Evolutionary conservation across 1,140 invertebrate genomes (phyloP).

Genomic region (Melipona quadrifasciata): DNA sequence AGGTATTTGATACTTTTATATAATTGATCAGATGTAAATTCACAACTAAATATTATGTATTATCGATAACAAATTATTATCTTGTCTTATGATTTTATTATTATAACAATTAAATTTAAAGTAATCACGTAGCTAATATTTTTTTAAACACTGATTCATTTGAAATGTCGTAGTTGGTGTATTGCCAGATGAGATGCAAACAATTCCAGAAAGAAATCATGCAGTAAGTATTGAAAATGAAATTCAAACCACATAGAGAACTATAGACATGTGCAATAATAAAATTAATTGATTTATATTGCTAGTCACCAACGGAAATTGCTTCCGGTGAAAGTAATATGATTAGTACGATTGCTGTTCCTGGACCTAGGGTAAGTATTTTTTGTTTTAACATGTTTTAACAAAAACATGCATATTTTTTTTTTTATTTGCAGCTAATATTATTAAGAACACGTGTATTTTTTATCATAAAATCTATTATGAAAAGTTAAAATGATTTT

Average conservation of each 20-base stretch:
- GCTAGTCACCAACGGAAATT: constrained; percentile 62
- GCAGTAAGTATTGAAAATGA: constrained; percentile 31
- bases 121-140: neutral
- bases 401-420: neutral
- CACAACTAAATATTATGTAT: neutral
- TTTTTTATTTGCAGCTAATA: neutral
- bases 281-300: constrained; percentile 6
- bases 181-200: neutral
- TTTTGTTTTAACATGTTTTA: neutral
- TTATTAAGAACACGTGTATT: neutral
- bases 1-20: constrained; percentile 24
- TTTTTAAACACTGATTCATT: neutral
- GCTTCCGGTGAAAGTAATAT: constrained; percentile 66
- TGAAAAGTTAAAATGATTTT: neutral
- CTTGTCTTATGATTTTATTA: neutral
- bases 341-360: constrained; percentile 59
- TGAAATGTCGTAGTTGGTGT: neutral
- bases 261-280: neutral
- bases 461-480: neutral
- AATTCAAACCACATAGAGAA: neutral
- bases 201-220: constrained; percentile 20
- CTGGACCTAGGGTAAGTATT: constrained; percentile 60
- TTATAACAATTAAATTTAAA: neutral
- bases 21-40: neutral
- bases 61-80: neutral